Percentiles rank a stretch among this genome's conserved stretches.
phyloP scores from a whole-genome alignment of 2,797 vertebrate genomes.

The Gambusia yucatana region DNA sequence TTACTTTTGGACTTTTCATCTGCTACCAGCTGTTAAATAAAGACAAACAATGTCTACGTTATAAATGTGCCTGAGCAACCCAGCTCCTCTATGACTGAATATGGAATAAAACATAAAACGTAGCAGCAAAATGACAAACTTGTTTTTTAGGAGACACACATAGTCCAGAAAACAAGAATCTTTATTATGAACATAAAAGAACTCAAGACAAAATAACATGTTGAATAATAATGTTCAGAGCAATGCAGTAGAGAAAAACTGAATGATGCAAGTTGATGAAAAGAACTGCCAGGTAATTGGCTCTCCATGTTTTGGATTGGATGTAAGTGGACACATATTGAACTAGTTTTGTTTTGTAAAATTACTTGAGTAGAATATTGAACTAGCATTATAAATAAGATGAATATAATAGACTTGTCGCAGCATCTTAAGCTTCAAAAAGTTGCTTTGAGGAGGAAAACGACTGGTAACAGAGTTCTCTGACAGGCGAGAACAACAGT shows the following conservation, averaged over 20 bases:
- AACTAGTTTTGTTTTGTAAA: neutral
- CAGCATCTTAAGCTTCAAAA: neutral
- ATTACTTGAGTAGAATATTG: neutral
- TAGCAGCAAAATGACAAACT: too few relatives aligned
- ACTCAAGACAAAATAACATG: neutral
- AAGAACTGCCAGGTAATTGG: neutral
- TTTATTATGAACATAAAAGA: neutral
- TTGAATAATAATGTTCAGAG: neutral
- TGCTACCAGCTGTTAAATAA: too few relatives aligned
- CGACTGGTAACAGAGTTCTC: too few relatives aligned
- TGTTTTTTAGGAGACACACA: neutral
- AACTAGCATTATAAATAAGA: neutral
- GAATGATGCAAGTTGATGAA: neutral
- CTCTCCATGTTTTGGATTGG: neutral
- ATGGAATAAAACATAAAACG: neutral
- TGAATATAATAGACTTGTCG: neutral
- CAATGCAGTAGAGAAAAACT: neutral
- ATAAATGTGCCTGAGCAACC: too few relatives aligned
- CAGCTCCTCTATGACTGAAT: neutral
- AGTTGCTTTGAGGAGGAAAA: neutral
- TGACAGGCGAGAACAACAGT: too few relatives aligned
- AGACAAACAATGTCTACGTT: too few relatives aligned
- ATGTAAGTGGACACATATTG: neutral
- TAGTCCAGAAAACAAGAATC: neutral
- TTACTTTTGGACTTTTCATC: too few relatives aligned